Evolutionary conservation across 2,888 invertebrate species (phyloP), one percentile per base, ranked within the genome.

Genomic region (Diogma glabrata): DNA sequence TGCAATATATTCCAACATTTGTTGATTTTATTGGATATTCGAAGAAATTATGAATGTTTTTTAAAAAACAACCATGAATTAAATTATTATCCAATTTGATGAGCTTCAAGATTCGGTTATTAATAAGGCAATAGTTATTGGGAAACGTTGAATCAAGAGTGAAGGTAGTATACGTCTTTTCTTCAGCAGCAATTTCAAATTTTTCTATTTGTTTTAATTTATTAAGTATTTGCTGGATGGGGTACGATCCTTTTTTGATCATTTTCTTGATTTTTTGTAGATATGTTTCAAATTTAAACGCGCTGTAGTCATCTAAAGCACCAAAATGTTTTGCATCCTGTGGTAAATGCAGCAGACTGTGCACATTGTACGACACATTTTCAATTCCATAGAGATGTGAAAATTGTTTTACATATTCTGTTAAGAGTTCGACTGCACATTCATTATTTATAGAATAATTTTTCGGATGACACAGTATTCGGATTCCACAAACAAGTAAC

Each of bases 401-500:
- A 24, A 52, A 53, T n/a, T 50, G 52, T 3, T 23, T 40, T 14
- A 50, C 24, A 12, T 36, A 36, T 1, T 50, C 19, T 12, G 17
- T 7, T n/a, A n/a, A n/a, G n/a, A n/a, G n/a, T n/a, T 50, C 19
- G n/a, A 17, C 5, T 10, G 50, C 50, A 24, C 46, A 47, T 17
- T 10, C 10, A 30, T 50, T 52, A 28, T 52, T 52, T 12, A 20
- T 23, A 22, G 43, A 20, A 43, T 43, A 48, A 26, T 52, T 30
- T 30, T 26, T n/a, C n/a, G 26, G 19, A 16, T 14, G 26, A 14
- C 48, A 22, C 3, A 57, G 40, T 26, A 55, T 53, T 17, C 52
- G 19, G 20, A 57, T 55, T 19, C 40, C 56, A 30, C 49, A 28
- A 51, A 52, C 53, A 10, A 59, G 38, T 14, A 50, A 43, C 47